Base-by-base conservation (phyloP, 2,888 invertebrate genomes). In the Chloromyia formosa region DNA sequence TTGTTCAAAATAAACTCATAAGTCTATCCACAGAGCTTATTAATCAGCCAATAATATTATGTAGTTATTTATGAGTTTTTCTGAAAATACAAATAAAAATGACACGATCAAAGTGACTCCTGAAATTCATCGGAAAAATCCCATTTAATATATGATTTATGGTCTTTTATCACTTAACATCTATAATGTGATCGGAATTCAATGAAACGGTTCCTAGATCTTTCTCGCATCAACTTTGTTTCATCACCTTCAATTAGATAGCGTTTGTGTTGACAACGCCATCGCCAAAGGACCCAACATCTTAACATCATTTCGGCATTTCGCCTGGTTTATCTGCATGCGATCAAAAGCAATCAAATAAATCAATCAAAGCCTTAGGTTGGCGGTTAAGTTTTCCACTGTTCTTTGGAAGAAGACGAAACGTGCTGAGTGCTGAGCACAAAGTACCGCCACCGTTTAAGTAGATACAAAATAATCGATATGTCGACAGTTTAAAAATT, bases 401-500 rank as follows among this genome's bases (percentile, higher is more conserved):
- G 58, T 40, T 5, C 40, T 64, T 40, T 40, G 42, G 40, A 12
- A 9, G 12, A 20, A 7, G 68, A 71, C 23, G 18, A 71, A 56
- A 40, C 62, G 62, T 62, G 62, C 35, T n/a, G 69, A 69, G 35
- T n/a, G 40, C 68, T 54, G 35, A 40, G 18, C 45, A 66, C 66
- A 66, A 45, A 66, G 49, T 22, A 42, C 20, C 71, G 56, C 16
- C 40, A 14, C 58, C 35, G 40, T 56, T 71, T 18, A 56, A 56
- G 56, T 18, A 66, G 66, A 42, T 71, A 71, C 71, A 58, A 71
- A 71, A 58, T 71, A 71, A 71, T 42, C 56, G 58, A 71, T 71
- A 56, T 71, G 71, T 71, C 71, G 71, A 58, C 71, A 71, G 71
- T 40, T 71, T 71, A 71, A 71, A 71, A 71, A 71, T 71, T 71